Evolutionary conservation across 2,113 vertebrate genomes (phyloP), one percentile per base, ranked within the genome.

Genomic region (Lonchura striata): DNA sequence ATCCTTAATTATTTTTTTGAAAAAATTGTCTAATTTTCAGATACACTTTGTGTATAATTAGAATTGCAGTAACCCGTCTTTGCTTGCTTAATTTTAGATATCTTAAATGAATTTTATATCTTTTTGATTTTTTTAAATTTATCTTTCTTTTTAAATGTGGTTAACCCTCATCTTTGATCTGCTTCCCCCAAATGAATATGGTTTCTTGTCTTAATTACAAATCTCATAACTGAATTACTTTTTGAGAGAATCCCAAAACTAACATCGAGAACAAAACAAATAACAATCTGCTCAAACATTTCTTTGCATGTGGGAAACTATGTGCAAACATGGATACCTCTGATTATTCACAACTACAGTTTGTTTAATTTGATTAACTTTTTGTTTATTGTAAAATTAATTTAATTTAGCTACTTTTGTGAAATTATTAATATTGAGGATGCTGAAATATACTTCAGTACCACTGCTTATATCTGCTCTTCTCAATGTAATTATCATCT

Each of bases 41-140:
- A 97, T 93, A 96, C 87, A 92, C 92, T 95, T 96, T 95, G 56
- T 93, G 49, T 95, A 71, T 97, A 97, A 98, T 96, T 98, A 98
- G 94, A 97, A 97, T 88, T 88, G 89, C 75, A 95, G 95, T 96
- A 96, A 96, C 90, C 91, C 92, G 90, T 93, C 90, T 91, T 92
- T 97, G 65, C 84, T 89, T 96, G 86, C 90, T 95, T 97, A 95
- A 96, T 97, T 96, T 95, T 87, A 91, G 94, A 71, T 97, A 96
- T 90, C 92, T 96, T 95, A 94, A 96, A 96, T 47, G 35, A 96
- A 97, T 96, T 90, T 97, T 94, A 65, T 88, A 90, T 97, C 30
- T 94, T 94, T 92, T 19, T 23, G 86, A 83, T 70, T 93, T 96
- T 96, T 95, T 97, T 92, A 84, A 86, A 82, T 71, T 76, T 95